A percentile compares a stretch with the other conserved stretches of the same genome.
phyloP scores from a whole-genome alignment of 2,797 vertebrate genomes.

The Vespertilio murinus region DNA sequence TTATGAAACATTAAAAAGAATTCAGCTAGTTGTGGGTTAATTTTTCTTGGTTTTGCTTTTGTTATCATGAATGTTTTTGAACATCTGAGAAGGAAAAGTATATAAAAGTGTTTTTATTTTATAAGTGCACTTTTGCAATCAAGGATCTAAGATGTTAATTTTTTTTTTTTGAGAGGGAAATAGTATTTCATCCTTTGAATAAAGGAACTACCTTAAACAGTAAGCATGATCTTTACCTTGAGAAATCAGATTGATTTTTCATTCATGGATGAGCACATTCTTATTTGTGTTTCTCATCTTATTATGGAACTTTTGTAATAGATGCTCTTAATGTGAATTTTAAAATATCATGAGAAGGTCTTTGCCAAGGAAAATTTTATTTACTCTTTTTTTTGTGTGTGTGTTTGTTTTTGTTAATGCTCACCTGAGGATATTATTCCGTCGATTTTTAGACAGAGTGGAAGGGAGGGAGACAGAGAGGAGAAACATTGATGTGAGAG shows the following conservation, averaged over 20 bases:
- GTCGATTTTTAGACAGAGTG: too few species aligned
- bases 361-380: not conserved
- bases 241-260: slow-evolving; percentile 30
- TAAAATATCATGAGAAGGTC: not conserved
- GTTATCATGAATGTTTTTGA: slow-evolving; percentile 33
- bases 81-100: slow-evolving; percentile 29
- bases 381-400: not conserved
- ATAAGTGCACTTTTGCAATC: not conserved
- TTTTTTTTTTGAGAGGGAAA: not conserved
- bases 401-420: too few species aligned
- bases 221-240: not conserved
- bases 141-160: not conserved
- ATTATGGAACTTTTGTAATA: slow-evolving; percentile 12
- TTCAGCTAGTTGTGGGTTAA: not conserved
- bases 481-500: too few species aligned
- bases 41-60: slow-evolving; percentile 56
- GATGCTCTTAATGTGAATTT: slow-evolving; percentile 28
- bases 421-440: too few species aligned
- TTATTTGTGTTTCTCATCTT: not conserved
- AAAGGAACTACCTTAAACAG: not conserved
- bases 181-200: not conserved
- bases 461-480: too few species aligned
- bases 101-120: not conserved
- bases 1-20: slow-evolving; percentile 43
- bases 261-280: not conserved